Conservation (phyloP, 2,888 invertebrate genomes). For the Diaprepes abbreviatus region DNA sequence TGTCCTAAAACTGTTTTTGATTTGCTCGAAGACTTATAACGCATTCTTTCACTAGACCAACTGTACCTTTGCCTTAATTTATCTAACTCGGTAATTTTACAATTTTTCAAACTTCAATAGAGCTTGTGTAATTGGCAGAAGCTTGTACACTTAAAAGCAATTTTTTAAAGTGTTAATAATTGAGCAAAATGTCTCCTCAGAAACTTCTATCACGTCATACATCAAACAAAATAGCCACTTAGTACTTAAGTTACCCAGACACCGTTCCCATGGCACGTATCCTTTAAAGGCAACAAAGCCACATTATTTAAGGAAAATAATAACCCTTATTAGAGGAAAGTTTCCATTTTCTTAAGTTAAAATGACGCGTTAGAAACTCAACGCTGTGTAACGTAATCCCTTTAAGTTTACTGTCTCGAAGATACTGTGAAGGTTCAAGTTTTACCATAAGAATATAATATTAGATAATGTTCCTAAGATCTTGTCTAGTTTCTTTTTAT, state of each 20-base stretch:
- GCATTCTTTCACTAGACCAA: too few relatives aligned
- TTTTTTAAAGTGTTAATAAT: not conserved
- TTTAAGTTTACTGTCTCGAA: conserved; percentile 33
- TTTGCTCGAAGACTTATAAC: too few relatives aligned
- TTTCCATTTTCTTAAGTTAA: conserved; percentile 45
- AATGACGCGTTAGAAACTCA: conserved; percentile 41
- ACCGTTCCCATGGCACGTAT: conserved; percentile 9
- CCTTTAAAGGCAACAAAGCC: conserved; percentile 2
- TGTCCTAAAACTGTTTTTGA: too few relatives aligned
- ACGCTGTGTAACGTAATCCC: conserved; percentile 46
- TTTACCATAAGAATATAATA: conserved; percentile 40
- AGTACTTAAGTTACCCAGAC: conserved; percentile 32
- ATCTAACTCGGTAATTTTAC: too few relatives aligned
- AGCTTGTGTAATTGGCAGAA: too few relatives aligned
- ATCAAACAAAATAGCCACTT: conserved; percentile 36
- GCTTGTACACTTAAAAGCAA: too few relatives aligned
- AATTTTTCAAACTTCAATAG: too few relatives aligned
- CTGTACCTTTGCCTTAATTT: too few relatives aligned
- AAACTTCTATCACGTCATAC: conserved; percentile 11
- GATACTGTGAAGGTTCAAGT: conserved; percentile 34
- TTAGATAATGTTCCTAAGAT: conserved; percentile 27
- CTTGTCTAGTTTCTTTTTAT: conserved; percentile 16
- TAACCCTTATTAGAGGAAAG: conserved; percentile 47
- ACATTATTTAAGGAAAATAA: conserved; percentile 45
- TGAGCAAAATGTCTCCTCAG: not conserved